These are phyloP conservation scores for Sesia apiformis DNA, from an alignment of 2,888 invertebrate genomes.

Conservation along the genomic window DNA sequence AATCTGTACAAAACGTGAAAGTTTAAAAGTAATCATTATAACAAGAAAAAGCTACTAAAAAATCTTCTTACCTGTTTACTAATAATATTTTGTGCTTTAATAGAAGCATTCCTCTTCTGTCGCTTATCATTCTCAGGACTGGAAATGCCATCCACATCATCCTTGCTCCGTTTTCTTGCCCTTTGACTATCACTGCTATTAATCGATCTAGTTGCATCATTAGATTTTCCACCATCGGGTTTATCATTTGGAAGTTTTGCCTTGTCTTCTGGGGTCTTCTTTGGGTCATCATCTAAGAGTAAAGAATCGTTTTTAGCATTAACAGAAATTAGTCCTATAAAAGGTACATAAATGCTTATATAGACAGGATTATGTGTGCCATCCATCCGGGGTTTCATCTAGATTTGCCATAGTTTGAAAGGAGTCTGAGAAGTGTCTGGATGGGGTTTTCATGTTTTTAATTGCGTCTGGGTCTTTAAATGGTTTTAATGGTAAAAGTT, in stretches of 20 bases:
- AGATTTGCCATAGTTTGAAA: too few relatives aligned
- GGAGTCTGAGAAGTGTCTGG: too few relatives aligned
- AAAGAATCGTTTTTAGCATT: not conserved
- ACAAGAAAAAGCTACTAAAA: too few relatives aligned
- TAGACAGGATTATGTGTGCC: too few relatives aligned
- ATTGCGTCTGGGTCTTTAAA: too few relatives aligned
- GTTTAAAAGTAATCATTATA: too few relatives aligned
- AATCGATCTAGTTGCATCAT: not conserved
- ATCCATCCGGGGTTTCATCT: too few relatives aligned
- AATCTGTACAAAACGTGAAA: too few relatives aligned
- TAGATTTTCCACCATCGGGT: not conserved
- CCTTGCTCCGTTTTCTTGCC: conserved; percentile 55
- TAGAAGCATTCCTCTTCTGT: conserved; percentile 55
- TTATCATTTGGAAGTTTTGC: not conserved
- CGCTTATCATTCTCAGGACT: conserved; percentile 60
- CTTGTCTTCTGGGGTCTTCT: not conserved
- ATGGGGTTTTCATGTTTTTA: too few relatives aligned
- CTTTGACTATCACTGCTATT: too few relatives aligned
- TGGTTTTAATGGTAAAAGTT: too few relatives aligned
- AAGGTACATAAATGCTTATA: too few relatives aligned
- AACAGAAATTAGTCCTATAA: not conserved
- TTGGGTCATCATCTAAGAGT: conserved; percentile 31
- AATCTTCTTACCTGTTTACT: conserved; percentile 44
- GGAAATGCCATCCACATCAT: conserved; percentile 51
- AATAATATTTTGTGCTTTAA: conserved; percentile 58